Evolutionary conservation across 2,797 vertebrate species (phyloP), one percentile per base, ranked within the genome.

Genomic region (Rhinella marina): DNA sequence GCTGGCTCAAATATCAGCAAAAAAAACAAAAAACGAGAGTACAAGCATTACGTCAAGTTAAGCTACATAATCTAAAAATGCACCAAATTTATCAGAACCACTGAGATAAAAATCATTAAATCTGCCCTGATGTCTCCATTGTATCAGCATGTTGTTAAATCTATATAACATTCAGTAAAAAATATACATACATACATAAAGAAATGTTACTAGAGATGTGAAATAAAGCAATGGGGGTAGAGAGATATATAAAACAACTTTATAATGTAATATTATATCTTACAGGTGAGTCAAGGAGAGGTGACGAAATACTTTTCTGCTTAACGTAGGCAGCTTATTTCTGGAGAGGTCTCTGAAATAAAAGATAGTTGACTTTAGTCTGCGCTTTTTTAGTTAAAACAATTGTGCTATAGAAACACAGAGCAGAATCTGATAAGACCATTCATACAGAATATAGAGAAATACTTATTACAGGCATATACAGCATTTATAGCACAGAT

Each of bases 211-310:
- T 66, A 12, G 64, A 66, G n/a, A 14, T 66, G 27, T 25, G n/a
- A 27, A 11, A 66, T 13, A 66, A 12, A 14, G 54, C 14, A 14
- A 59, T 59, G 7, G 3, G 0, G 41, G 41, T 41, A 41, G 41
- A 41, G 5, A 59, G 14, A 48, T 14, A 23, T 81, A 50, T 64
- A 41, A 4, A 50, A 82, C 19, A 64, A n/a, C 19, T 50, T 13
- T 76, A 50, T 56, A n/a, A 32, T 9, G 50, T 89, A 78, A 84
- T 91, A 92, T 88, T 32, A 56, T 91, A 93, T 97, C 98, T 99
- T 96, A 99, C 98, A 99, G 94, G 92, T 97, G 96, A 90, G 96
- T 96, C 89, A 99, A 95, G 93, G 97, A 96, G 93, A 99, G 96
- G 93, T 98, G 95, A 87, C 92, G 96, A 93, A 99, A 97, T 90